A percentile compares a stretch with the other conserved stretches of the same genome.
Conservation (phyloP, 2,113 vertebrate genomes). For the Tragelaphus strepsiceros region DNA sequence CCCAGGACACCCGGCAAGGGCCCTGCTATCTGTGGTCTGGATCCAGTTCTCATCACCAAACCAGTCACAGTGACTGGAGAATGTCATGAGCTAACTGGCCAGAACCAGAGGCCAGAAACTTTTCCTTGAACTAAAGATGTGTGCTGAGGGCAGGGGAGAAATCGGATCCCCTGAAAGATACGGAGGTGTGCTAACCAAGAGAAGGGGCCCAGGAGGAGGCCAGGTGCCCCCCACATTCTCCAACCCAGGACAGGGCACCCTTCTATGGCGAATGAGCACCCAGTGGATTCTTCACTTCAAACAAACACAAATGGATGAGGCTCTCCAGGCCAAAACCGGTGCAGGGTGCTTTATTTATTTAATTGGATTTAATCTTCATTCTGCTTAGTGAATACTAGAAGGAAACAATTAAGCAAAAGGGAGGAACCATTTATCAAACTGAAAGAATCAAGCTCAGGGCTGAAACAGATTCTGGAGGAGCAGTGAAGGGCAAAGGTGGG, state of each 20-base stretch:
- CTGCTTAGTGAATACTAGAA: conserved; percentile 64
- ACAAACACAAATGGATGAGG: conserved; percentile 73
- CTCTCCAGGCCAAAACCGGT: conserved; percentile 38
- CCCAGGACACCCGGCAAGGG: background rate
- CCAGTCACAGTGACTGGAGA: too few species aligned
- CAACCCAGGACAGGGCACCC: background rate
- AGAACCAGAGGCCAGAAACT: background rate
- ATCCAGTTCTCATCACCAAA: background rate
- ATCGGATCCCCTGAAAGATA: background rate
- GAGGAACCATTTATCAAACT: conserved; percentile 72
- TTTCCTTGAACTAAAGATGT: background rate
- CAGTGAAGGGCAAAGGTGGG: background rate
- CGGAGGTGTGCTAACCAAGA: background rate
- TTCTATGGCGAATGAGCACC: background rate
- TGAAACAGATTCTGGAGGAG: conserved; percentile 46
- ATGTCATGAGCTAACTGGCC: fast-evolving
- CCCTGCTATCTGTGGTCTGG: background rate
- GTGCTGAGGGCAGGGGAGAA: background rate
- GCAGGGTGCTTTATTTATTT: conserved; percentile 54
- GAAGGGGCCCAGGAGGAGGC: background rate
- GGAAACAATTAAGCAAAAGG: conserved; percentile 74
- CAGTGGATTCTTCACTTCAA: conserved; percentile 33
- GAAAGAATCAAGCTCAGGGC: conserved; percentile 63
- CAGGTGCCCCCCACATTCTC: background rate
- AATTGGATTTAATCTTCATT: conserved; percentile 74